Evolutionary conservation across 2,113 vertebrate species (phyloP).

Genomic region (Grammomys dolichurus): DNA sequence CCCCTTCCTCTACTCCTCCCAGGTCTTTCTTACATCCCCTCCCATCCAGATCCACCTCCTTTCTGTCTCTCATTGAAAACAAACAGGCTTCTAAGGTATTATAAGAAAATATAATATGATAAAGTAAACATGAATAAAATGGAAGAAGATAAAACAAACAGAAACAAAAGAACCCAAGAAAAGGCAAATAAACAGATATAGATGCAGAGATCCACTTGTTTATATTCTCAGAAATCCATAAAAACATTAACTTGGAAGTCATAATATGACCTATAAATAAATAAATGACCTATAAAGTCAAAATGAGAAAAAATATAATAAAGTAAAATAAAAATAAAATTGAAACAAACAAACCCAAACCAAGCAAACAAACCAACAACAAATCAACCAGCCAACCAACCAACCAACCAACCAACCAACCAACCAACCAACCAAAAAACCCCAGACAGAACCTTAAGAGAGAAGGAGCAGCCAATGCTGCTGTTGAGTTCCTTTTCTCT

Average conservation of each 20-base stretch:
- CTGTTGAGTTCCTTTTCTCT: background rate
- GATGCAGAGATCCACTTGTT: background rate
- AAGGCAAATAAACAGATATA: background rate
- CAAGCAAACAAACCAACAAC: background rate
- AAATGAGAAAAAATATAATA: background rate
- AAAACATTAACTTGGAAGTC: background rate
- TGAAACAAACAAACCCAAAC: background rate
- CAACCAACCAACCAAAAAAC: background rate
- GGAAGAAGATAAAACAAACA: background rate
- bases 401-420: background rate
- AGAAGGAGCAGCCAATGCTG: background rate
- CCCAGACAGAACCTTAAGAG: background rate
- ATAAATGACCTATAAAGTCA: background rate
- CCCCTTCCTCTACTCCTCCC: too few relatives aligned
- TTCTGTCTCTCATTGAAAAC: background rate
- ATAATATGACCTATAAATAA: too few relatives aligned
- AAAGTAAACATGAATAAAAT: background rate
- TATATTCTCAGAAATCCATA: background rate
- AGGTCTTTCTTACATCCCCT: too few relatives aligned
- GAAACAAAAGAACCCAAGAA: background rate
- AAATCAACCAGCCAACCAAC: too few relatives aligned
- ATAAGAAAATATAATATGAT: background rate
- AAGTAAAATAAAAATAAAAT: background rate
- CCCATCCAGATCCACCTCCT: background rate
- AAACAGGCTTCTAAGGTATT: background rate